Base-by-base conservation (phyloP, 2,797 vertebrate genomes). In the Rhinella marina region DNA sequence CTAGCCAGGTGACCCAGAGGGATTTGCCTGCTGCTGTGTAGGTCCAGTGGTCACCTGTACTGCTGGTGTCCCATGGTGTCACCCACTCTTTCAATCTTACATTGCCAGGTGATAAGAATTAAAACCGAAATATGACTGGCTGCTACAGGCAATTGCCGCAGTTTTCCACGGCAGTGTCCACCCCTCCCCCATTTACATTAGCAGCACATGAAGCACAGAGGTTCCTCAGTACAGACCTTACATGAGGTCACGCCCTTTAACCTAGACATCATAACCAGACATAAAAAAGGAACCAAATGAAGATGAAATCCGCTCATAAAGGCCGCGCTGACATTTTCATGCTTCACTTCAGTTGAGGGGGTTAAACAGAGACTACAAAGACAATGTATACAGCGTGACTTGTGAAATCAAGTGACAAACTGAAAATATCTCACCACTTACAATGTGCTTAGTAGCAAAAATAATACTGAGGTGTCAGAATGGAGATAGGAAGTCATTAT, bases 371-470 rank as follows among this genome's bases (percentile, higher is more conserved):
- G 27, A 68, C 25, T 64, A 23, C 61, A 64, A 64, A 64, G 25
- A n/a, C 66, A 54, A 87, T 10, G 11, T 29, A 25, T 25, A 56
- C 59, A 4, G 11, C 68, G 81, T 7, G 73, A 48, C 72, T 78
- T 78, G 70, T 25, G 81, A 78, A 88, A 88, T 72, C 73, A 79
- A 84, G 80, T 84, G 87, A 88, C 81, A 88, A 72, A 84, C 6
- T 54, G 57, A 61, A 88, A 41, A 88, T 84, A 84, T 84, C 87
- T 88, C 48, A 10, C 23, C 68, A 32, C 56, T 82, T 87, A 23
- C 85, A 81, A 61, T 48, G 52, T 87, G 86, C 79, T 87, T 87
- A 76, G 25, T 75, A 50, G 25, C 68, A n/a, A 82, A 82, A 87
- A 75, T 61, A 61, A 61, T 50, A 52, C 13, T 29, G 25, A 82